Percentiles rank a stretch among this genome's conserved stretches.
phyloP scores from a whole-genome alignment of 2,888 invertebrate genomes.

The Drosophila infuscata region DNA sequence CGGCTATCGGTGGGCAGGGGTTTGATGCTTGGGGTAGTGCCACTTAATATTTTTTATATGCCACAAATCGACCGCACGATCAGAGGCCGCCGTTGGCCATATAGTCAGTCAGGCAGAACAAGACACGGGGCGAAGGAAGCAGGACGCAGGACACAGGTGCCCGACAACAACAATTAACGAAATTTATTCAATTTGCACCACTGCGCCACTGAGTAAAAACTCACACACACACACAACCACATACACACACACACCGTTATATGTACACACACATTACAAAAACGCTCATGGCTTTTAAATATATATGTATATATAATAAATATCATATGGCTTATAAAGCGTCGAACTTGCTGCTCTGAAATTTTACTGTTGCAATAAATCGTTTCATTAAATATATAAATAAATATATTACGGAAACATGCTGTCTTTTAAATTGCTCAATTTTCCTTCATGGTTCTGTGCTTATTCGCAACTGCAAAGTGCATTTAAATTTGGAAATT shows the following conservation, averaged over 20 bases:
- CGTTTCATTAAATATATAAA: conserved; percentile 53
- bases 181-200: conserved; percentile 78
- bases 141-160: conserved; percentile 59
- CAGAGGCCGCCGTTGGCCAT: conserved; percentile 66
- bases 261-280: conserved; percentile 24
- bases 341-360: conserved; percentile 21
- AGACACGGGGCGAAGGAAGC: conserved; percentile 16
- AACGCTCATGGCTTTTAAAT: conserved; percentile 33
- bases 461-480: conserved; percentile 2
- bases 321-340: conserved; percentile 53
- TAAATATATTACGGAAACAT: conserved; percentile 23
- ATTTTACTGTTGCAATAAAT: conserved; percentile 47
- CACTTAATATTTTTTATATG: conserved; percentile 81
- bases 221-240: conserved; percentile 10
- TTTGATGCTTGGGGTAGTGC: conserved; percentile 43
- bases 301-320: conserved; percentile 58
- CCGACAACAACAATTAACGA: conserved; percentile 77
- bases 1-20: conserved; percentile 1
- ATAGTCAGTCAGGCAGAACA: conserved; percentile 27
- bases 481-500: conserved; percentile 21
- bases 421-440: conserved; percentile 16
- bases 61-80: conserved; percentile 80
- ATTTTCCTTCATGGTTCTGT: neutral
- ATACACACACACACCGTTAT: neutral
- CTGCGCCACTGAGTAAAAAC: conserved; percentile 44